Evolutionary conservation across 2,797 vertebrate species (phyloP).

Genomic region (Hypotaenidia okinawae): DNA sequence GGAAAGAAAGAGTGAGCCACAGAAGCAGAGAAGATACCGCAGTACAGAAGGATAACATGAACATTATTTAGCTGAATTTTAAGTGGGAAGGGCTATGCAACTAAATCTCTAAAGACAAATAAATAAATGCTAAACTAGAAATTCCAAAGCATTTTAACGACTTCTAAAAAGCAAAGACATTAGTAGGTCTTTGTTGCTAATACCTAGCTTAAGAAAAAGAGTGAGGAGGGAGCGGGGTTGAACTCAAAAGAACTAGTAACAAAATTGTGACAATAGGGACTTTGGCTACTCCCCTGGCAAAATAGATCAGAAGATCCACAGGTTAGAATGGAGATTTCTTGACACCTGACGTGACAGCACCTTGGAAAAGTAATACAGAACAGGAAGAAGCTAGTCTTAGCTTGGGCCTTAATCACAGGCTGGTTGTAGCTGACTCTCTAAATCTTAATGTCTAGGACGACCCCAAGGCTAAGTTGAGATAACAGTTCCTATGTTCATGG

Average conservation of each 20-base stretch:
- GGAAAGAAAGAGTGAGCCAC: not conserved
- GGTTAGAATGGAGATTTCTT: not conserved
- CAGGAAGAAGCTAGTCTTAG: not conserved
- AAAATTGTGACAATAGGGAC: not conserved
- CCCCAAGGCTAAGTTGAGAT: not conserved
- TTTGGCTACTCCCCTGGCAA: not conserved
- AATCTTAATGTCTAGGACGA: not conserved
- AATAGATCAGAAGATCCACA: not conserved
- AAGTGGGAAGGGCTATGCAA: not conserved
- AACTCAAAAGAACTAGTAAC: slow-evolving; percentile 20
- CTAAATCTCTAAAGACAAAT: slow-evolving; percentile 41
- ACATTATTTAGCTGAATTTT: slow-evolving; percentile 4
- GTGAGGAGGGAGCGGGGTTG: not conserved
- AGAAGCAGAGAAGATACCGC: not conserved
- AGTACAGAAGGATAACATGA: not conserved
- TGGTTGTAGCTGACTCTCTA: not conserved
- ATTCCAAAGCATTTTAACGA: slow-evolving; percentile 28
- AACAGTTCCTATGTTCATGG: not conserved
- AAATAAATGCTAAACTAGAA: slow-evolving; percentile 21
- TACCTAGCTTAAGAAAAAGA: slow-evolving; percentile 3
- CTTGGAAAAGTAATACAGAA: not conserved
- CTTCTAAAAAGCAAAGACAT: slow-evolving; percentile 12
- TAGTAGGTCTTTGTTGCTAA: slow-evolving; percentile 19
- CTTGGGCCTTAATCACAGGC: not conserved
- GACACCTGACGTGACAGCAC: rapidly evolving